A percentile compares a stretch with the other conserved stretches of the same genome.
Conservation (phyloP, 2,888 invertebrate genomes). For the Dendrolimus houi region DNA sequence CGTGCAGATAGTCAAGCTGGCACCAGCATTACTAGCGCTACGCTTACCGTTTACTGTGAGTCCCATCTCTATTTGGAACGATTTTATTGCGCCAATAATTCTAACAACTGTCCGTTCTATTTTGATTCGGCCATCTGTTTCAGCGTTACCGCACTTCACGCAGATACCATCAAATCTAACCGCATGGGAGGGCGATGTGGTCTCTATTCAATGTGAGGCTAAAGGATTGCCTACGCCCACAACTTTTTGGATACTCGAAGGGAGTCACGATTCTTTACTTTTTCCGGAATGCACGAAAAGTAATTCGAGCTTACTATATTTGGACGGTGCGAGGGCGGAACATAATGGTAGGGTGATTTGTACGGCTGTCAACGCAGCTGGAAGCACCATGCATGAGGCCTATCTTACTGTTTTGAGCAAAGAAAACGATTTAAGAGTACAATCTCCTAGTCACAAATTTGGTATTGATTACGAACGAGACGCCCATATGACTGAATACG, state of each 20-base stretch:
- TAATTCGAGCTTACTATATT: slow-evolving; percentile 65
- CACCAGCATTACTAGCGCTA: slow-evolving; percentile 89
- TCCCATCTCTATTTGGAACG: slow-evolving; percentile 42
- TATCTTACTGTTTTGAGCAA: slow-evolving; percentile 64
- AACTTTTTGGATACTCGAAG: slow-evolving; percentile 97
- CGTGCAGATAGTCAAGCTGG: slow-evolving; percentile 94
- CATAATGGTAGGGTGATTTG: slow-evolving; percentile 70
- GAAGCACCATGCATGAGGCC: slow-evolving; percentile 70
- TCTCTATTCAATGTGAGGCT: slow-evolving; percentile 94
- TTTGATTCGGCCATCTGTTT: slow-evolving; percentile 70
- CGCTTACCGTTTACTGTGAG: slow-evolving; percentile 95
- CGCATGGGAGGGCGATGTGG: slow-evolving; percentile 90
- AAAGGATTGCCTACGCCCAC: slow-evolving; percentile 95
- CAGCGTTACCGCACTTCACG: slow-evolving; percentile 92
- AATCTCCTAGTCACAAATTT: slow-evolving; percentile 43
- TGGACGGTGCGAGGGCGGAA: slow-evolving; percentile 59
- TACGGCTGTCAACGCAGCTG: slow-evolving; percentile 68
- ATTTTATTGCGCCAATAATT: slow-evolving; percentile 64
- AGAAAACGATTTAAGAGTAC: slow-evolving; percentile 55
- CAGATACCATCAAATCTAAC: slow-evolving; percentile 92
- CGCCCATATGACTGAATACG: slow-evolving; percentile 80
- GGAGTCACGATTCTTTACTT: slow-evolving; percentile 82
- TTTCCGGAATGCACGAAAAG: slow-evolving; percentile 71
- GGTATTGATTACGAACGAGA: slow-evolving; percentile 51
- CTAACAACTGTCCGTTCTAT: slow-evolving; percentile 47